These are phyloP conservation scores for Muscicapa adusta DNA, from an alignment of 2,113 vertebrate genomes.

Conservation along the genomic window DNA sequence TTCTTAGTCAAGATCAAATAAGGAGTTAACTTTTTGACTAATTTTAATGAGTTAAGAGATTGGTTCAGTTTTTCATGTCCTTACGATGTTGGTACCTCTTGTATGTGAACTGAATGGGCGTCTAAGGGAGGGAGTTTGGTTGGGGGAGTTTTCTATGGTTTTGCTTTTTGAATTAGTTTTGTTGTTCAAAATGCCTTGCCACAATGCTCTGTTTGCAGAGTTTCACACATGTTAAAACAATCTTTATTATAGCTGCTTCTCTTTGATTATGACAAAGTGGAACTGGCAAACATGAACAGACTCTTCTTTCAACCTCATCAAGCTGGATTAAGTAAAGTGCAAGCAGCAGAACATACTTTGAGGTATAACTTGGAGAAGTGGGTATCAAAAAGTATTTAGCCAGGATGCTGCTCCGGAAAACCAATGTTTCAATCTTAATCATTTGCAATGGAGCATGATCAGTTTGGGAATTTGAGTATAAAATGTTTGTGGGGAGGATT, in stretches of 20 bases:
- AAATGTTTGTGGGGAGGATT: not conserved
- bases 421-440: not conserved
- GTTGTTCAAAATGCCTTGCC: not conserved
- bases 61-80: accelerated
- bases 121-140: not conserved
- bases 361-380: conserved; percentile 71
- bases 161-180: not conserved
- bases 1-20: not conserved
- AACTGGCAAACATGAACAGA: conserved; percentile 98
- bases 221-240: not conserved
- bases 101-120: not conserved
- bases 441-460: not conserved
- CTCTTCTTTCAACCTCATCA: conserved; percentile 99
- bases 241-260: conserved; percentile 84
- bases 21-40: not conserved
- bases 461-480: not conserved
- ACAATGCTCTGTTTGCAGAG: not conserved
- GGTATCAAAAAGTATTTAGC: not conserved
- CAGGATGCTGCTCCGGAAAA: not conserved
- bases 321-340: conserved; percentile 94
- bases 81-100: not conserved
- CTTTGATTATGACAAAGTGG: conserved; percentile 98
- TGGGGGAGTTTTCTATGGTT: not conserved
- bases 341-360: conserved; percentile 92
- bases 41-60: not conserved